Percentiles rank a stretch among this genome's conserved stretches.
phyloP scores from a whole-genome alignment of 2,797 vertebrate genomes.

The Enteromius viviparus region DNA sequence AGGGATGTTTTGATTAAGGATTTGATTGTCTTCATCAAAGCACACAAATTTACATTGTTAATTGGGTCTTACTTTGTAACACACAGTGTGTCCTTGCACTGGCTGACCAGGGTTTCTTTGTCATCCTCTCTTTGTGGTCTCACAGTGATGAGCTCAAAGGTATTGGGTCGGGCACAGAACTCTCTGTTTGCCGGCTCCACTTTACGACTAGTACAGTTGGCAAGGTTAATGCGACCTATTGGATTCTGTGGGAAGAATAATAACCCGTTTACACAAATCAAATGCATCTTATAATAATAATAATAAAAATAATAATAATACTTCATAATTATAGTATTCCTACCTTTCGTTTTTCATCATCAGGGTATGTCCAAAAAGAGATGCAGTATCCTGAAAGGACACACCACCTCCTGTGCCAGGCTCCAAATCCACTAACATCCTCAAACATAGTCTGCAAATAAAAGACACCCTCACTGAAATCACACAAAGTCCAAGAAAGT shows the following conservation, averaged over 20 bases:
- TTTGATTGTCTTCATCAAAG: background rate
- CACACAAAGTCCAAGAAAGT: background rate
- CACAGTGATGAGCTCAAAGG: constrained; percentile 92
- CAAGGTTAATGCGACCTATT: constrained; percentile 89
- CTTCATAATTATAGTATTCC: constrained; percentile 10
- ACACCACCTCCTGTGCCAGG: constrained; percentile 97
- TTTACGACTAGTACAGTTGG: constrained; percentile 87
- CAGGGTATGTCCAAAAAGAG: constrained; percentile 97
- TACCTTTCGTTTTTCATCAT: constrained; percentile 95
- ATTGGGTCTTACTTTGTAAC: constrained; percentile 89
- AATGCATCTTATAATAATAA: background rate
- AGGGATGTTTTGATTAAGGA: background rate
- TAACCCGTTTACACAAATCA: background rate
- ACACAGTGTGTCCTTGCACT: constrained; percentile 90
- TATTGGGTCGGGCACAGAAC: constrained; percentile 94
- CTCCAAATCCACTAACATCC: constrained; percentile 95
- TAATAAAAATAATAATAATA: no score
- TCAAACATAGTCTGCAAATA: constrained; percentile 92
- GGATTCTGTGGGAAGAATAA: constrained; percentile 78
- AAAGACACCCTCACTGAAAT: background rate
- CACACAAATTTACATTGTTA: background rate
- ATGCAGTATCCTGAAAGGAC: constrained; percentile 91
- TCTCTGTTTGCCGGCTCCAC: constrained; percentile 93
- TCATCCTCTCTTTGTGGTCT: constrained; percentile 91
- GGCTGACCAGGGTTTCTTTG: constrained; percentile 92